These are phyloP conservation scores for Drosophila orena DNA, from an alignment of 1,140 invertebrate species.

Conservation along the genomic window DNA sequence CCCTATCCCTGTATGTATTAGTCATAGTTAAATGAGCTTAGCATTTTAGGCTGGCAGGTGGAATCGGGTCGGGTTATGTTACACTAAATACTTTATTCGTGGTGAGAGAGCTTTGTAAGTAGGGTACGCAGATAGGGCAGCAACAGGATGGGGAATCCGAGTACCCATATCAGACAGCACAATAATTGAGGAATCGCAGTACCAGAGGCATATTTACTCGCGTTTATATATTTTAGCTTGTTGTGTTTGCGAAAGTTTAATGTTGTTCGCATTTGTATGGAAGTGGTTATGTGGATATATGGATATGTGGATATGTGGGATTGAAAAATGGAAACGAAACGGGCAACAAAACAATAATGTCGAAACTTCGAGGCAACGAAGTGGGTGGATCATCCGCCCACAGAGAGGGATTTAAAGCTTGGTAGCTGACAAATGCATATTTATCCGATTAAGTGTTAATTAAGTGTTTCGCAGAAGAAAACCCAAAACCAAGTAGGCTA, in stretches of 20 bases:
- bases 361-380: conserved; percentile 63
- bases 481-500: conserved; percentile 9
- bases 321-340: conserved; percentile 23
- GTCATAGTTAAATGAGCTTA: conserved; percentile 67
- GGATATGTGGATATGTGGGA: neutral
- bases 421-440: conserved; percentile 26
- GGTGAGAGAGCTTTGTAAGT: conserved; percentile 73
- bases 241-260: conserved; percentile 76
- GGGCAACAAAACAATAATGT: conserved; percentile 64
- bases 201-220: conserved; percentile 53
- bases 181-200: conserved; percentile 67
- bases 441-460: conserved; percentile 44
- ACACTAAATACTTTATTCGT: conserved; percentile 15
- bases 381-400: conserved; percentile 10
- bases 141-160: conserved; percentile 13
- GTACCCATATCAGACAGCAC: conserved; percentile 56
- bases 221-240: conserved; percentile 64
- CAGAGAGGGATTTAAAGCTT: conserved; percentile 24
- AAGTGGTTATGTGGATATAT: neutral
- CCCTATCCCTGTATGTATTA: conserved; percentile 32
- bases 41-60: conserved; percentile 26
- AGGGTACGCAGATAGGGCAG: conserved; percentile 44
- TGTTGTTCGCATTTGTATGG: conserved; percentile 30
- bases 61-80: conserved; percentile 32
- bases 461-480: conserved; percentile 53